Base-by-base conservation (phyloP, 2,888 invertebrate genomes). In the Epsilonema sp. region DNA sequence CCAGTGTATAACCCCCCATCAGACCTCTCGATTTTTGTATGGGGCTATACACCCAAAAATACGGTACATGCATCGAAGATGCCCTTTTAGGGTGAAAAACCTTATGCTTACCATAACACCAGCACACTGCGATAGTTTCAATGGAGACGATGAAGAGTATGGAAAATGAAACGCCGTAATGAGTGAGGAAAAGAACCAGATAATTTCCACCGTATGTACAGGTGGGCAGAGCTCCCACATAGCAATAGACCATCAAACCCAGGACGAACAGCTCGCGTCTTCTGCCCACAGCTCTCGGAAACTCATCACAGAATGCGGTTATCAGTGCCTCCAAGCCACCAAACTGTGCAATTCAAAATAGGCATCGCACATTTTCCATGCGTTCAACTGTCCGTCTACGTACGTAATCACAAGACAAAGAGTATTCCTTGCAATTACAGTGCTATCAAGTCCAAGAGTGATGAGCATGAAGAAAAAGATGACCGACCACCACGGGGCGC, bases 401-500 rank as follows among this genome's bases (percentile, higher is more conserved):
- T n/a, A n/a, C n/a, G n/a, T n/a, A n/a, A n/a, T n/a, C n/a, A n/a
- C n/a, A n/a, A n/a, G n/a, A n/a, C n/a, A n/a, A n/a, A n/a, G n/a
- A n/a, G n/a, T n/a, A n/a, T n/a, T n/a, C n/a, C n/a, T n/a, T n/a
- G n/a, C n/a, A n/a, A n/a, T 45, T 37, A 70, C 70, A 48, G 71
- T 71, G 41, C 69, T 69, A 52, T 71, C 71, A 25, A 70, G 62
- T n/a, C 70, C 90, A 37, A 90, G 70, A 0, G 89, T 90, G 57
- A 90, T 87, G 48, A 90, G 74, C 89, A 90, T 89, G 49, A 90
- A 73, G 69, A 90, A 90, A 74, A 90, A 90, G 55, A 90, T 83
- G 57, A 89, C 79, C 23, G 87, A 83, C 87, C 87, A 90, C 67
- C 90, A 83, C 1, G 84, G 82, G 1, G 86, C 84, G 38, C 85